These are phyloP conservation scores for Dynastes maya DNA, from an alignment of 2,888 invertebrate genomes.

Conservation along the genomic window DNA sequence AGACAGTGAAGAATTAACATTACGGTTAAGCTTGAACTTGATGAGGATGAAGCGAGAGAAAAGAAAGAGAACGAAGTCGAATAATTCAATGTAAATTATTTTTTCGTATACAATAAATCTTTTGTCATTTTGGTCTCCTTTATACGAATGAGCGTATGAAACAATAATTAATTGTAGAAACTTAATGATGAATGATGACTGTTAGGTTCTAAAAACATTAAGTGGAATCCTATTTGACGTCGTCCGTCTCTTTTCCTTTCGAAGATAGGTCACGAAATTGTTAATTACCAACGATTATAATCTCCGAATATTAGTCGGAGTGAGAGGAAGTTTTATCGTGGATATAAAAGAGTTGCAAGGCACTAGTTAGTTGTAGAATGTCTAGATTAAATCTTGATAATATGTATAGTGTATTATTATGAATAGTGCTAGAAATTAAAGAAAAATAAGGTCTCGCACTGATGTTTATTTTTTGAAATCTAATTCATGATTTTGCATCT, in stretches of 20 bases:
- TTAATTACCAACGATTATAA: slow-evolving; percentile 69
- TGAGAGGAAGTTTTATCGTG: slow-evolving; percentile 49
- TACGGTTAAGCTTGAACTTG: background rate
- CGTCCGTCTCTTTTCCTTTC: slow-evolving; percentile 26
- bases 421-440: too few species aligned
- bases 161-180: slow-evolving; percentile 70
- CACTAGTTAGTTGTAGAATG: too few species aligned
- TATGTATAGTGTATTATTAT: too few species aligned
- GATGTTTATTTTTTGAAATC: too few species aligned
- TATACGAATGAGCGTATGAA: slow-evolving; percentile 60
- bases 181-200: slow-evolving; percentile 70
- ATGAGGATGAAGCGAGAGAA: slow-evolving; percentile 11
- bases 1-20: background rate
- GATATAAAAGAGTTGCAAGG: too few species aligned
- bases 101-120: slow-evolving; percentile 69
- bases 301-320: slow-evolving; percentile 61
- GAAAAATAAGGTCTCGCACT: too few species aligned
- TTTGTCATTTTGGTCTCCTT: slow-evolving; percentile 68
- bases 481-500: too few species aligned
- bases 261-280: slow-evolving; percentile 68
- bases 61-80: slow-evolving; percentile 56
- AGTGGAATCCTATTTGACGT: slow-evolving; percentile 61
- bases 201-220: slow-evolving; percentile 67
- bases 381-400: too few species aligned
- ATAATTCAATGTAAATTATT: slow-evolving; percentile 69